These are phyloP conservation scores for Typhlichthys subterraneus DNA, from an alignment of 2,797 vertebrate species.

Conservation along the genomic window DNA sequence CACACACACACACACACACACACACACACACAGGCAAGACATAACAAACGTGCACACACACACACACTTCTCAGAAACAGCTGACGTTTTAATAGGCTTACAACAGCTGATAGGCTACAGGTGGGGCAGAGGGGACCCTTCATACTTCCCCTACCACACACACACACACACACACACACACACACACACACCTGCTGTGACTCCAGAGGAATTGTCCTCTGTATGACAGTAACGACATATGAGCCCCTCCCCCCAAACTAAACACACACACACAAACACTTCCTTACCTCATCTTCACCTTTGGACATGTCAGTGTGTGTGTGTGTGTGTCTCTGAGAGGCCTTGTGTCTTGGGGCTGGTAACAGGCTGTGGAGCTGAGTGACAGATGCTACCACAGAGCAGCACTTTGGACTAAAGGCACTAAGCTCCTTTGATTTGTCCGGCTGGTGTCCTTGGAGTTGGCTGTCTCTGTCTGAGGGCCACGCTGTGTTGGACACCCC, in stretches of 20 bases:
- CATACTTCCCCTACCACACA: slow-evolving; percentile 53
- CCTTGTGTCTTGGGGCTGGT: not conserved
- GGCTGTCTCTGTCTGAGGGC: slow-evolving; percentile 26
- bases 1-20: slow-evolving; percentile 5
- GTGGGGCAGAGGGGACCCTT: slow-evolving; percentile 77
- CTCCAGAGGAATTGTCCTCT: slow-evolving; percentile 72
- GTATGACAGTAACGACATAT: slow-evolving; percentile 40
- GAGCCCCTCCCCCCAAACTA: not conserved
- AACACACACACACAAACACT: not conserved
- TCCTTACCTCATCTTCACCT: slow-evolving; percentile 16
- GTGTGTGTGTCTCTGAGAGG: slow-evolving; percentile 33
- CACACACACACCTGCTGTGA: slow-evolving; percentile 61
- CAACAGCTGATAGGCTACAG: slow-evolving; percentile 84
- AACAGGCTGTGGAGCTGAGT: not conserved
- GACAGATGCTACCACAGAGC: slow-evolving; percentile 59
- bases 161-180: slow-evolving; percentile 40
- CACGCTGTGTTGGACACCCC: slow-evolving; percentile 23
- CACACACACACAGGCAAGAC: slow-evolving; percentile 19
- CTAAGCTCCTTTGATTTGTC: slow-evolving; percentile 64
- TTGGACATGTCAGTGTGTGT: slow-evolving; percentile 55
- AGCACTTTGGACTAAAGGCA: slow-evolving; percentile 49
- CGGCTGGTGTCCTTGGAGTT: slow-evolving; percentile 27
- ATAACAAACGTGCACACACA: slow-evolving; percentile 38
- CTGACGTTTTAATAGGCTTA: slow-evolving; percentile 83
- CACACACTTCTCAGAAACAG: slow-evolving; percentile 78